phyloP scores from a whole-genome alignment of 2,113 vertebrate genomes.

The Delphinus delphis region DNA sequence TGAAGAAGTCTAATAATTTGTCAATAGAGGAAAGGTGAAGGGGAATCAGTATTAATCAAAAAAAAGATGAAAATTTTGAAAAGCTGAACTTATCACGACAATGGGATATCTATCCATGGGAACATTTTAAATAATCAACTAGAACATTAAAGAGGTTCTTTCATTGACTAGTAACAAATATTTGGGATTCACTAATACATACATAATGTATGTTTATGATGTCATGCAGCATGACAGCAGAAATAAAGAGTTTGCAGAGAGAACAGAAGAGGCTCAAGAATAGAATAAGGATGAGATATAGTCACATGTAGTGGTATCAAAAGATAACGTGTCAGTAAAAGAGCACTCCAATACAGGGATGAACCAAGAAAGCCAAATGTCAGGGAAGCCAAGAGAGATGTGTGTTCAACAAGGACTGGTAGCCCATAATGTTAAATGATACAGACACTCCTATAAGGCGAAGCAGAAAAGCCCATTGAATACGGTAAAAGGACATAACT shows the following conservation, averaged over 20 bases:
- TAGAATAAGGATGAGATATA: not conserved
- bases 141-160: not conserved
- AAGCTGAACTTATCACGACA: not conserved
- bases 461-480: not conserved
- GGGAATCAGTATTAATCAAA: not conserved
- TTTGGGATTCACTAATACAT: not conserved
- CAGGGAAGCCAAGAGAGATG: not conserved
- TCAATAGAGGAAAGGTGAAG: not conserved
- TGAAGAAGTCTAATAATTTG: not conserved
- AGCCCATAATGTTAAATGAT: not conserved
- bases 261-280: not conserved
- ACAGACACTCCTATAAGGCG: not conserved
- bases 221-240: not conserved
- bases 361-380: not conserved
- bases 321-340: not conserved
- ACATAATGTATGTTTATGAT: not conserved
- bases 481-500: not conserved
- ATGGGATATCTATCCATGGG: not conserved
- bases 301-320: not conserved
- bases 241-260: not conserved
- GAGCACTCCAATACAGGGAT: not conserved
- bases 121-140: not conserved
- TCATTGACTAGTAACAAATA: not conserved
- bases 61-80: not conserved
- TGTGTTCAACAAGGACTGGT: not conserved